Evolutionary conservation across 2,797 vertebrate species (phyloP).

Genomic region (Danio albolineatus): DNA sequence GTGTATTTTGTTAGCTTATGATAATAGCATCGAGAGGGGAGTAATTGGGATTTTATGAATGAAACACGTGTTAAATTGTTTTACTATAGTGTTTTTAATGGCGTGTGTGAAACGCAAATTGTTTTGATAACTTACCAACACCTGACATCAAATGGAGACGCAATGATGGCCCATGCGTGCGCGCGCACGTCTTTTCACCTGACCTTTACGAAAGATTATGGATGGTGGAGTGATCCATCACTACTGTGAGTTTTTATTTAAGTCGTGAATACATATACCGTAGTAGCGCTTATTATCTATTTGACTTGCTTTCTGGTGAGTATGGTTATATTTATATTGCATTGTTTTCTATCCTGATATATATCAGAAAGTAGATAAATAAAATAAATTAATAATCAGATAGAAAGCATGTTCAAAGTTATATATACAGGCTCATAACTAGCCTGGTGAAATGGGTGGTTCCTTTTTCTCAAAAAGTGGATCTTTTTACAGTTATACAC

Average conservation of each 20-base stretch:
- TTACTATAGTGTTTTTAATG: not conserved
- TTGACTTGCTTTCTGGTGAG: not conserved
- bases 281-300: conserved; percentile 4
- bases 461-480: too few species aligned
- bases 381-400: not conserved
- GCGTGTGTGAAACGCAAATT: not conserved
- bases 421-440: too few species aligned
- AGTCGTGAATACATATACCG: not conserved
- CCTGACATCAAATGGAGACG: not conserved
- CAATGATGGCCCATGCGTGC: not conserved
- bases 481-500: too few species aligned
- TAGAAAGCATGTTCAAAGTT: too few species aligned
- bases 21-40: not conserved
- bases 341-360: too few species aligned
- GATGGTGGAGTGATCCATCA: not conserved
- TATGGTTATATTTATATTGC: not conserved
- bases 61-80: not conserved
- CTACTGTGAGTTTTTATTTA: not conserved
- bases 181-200: not conserved
- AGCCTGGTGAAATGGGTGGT: too few species aligned
- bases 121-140: not conserved
- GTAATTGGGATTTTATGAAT: not conserved
- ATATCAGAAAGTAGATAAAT: not conserved
- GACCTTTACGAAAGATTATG: not conserved
- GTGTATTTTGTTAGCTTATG: too few species aligned